Percentiles rank a stretch among this genome's conserved stretches.
Conservation (phyloP, 37 sponge, comb jelly and placozoan genomes). For the Cladorhizidae sp. region DNA sequence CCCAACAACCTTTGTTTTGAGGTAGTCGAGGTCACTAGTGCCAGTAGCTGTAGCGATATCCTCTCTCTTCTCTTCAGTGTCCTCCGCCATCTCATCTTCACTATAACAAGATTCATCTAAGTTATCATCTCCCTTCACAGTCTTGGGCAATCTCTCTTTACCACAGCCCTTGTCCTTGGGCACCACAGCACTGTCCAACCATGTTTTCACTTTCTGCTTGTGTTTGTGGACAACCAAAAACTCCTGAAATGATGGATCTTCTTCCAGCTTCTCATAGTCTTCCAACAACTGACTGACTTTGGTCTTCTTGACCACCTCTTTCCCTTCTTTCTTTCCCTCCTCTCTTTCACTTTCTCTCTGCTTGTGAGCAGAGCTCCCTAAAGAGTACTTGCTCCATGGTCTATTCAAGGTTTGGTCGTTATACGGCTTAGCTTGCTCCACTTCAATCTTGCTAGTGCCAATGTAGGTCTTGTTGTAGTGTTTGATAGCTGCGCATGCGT, state of each 20-base stretch:
- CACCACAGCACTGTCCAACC: conserved; percentile 64
- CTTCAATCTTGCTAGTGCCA: conserved; percentile 77
- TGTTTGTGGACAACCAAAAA: conserved; percentile 76
- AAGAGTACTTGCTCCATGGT: conserved; percentile 94
- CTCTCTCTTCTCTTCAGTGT: conserved; percentile 21
- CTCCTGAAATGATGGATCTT: conserved; percentile 86
- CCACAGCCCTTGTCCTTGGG: neutral
- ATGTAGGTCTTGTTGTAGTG: conserved; percentile 85
- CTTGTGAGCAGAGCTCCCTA: conserved; percentile 73
- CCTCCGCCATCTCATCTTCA: conserved; percentile 38
- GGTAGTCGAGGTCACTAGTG: conserved; percentile 62
- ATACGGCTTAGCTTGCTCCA: conserved; percentile 83
- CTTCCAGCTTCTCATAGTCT: conserved; percentile 47
- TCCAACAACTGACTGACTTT: conserved; percentile 15
- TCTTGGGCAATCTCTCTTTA: neutral
- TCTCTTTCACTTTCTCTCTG: conserved; percentile 17
- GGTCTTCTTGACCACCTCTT: conserved; percentile 14
- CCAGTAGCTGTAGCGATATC: neutral
- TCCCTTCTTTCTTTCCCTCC: neutral
- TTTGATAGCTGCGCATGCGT: conserved; percentile 73
- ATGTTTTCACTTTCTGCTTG: conserved; percentile 46
- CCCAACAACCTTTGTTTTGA: conserved; percentile 56
- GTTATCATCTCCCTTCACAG: neutral
- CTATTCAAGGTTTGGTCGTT: conserved; percentile 71
- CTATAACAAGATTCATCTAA: neutral